Evolutionary conservation across 2,888 invertebrate genomes (phyloP), one percentile per base, ranked within the genome.

Genomic region (Lobophora halterata): DNA sequence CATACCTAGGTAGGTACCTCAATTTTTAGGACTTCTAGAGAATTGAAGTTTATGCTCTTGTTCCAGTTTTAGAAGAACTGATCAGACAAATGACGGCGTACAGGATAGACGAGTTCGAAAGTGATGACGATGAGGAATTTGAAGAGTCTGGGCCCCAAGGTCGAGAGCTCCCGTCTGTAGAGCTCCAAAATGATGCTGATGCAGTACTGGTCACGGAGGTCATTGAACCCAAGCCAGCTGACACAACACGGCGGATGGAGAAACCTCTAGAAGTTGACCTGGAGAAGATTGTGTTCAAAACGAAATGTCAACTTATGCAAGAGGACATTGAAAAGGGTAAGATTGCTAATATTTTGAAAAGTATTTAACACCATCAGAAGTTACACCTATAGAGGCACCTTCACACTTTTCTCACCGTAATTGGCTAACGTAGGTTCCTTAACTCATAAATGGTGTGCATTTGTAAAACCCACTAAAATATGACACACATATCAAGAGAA

Each of bases 31-130:
- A n/a, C n/a, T n/a, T n/a, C n/a, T n/a, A n/a, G n/a, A n/a, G n/a
- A n/a, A n/a, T 14, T 26, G 1, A 1, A 10, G 2, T 4, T 1
- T 6, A 7, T 24, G 0, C 13, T 21, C 5, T 19, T 8, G 1
- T 37, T 35, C 7, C 86, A 82, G 89, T 92, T 14, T 81, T 93
- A 65, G 93, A 93, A 80, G 92, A 93, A 61, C 78, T 93, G 0
- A 92, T 93, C 55, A 80, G 90, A 65, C 92, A 93, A 73, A 89
- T 91, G 79, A 90, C 91, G 8, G 75, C 83, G 9, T 81, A 88
- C 44, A 70, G 81, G 55, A 71, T 75, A 35, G 85, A 90, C 20
- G 89, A 90, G 27, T 85, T 88, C 16, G 88, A 88, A 18, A 78
- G 79, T 1, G 88, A 89, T 13, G 74, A 79, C 10, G 85, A 88